Percentiles rank a stretch among this genome's conserved stretches.
phyloP scores from a whole-genome alignment of 2,113 vertebrate species.

The Notechis scutatus region DNA sequence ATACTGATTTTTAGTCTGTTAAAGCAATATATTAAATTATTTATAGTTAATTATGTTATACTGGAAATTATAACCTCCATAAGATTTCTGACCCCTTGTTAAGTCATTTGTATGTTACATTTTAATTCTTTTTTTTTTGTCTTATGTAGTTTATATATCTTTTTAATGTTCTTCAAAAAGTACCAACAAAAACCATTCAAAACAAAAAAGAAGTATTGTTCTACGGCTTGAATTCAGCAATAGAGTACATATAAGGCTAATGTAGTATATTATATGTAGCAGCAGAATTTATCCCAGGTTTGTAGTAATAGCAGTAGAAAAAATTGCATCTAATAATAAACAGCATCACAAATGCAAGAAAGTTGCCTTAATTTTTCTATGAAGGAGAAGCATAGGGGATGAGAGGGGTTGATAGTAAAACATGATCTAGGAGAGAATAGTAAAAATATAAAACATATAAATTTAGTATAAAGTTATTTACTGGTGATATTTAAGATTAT shows the following conservation, averaged over 20 bases:
- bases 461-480: background rate
- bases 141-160: background rate
- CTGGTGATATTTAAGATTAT: background rate
- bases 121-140: background rate
- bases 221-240: background rate
- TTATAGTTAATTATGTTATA: background rate
- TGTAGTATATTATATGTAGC: background rate
- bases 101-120: background rate
- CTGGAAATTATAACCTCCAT: background rate
- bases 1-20: background rate
- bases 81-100: background rate
- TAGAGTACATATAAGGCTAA: background rate
- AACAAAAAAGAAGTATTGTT: background rate
- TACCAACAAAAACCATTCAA: background rate
- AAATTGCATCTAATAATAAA: background rate
- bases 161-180: background rate
- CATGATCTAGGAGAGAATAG: background rate
- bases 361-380: background rate
- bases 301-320: background rate
- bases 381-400: background rate
- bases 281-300: background rate
- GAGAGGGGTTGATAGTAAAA: background rate
- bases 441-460: background rate
- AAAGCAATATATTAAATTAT: background rate
- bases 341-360: background rate